These are phyloP conservation scores for Heterodera schachtii DNA, from an alignment of 1,140 invertebrate genomes.

Conservation along the genomic window DNA sequence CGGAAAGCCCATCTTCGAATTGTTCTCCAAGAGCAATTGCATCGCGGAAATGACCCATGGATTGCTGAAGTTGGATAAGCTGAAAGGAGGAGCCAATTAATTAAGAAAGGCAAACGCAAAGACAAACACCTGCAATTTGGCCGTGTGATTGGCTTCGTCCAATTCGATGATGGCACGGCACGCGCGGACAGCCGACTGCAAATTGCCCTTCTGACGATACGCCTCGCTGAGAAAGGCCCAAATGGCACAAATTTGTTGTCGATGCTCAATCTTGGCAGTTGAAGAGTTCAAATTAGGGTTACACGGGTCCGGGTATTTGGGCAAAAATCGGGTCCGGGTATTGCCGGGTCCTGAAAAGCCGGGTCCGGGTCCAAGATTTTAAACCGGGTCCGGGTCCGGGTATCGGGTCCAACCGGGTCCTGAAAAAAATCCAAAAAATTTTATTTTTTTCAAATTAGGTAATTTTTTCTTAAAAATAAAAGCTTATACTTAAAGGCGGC, in stretches of 20 bases:
- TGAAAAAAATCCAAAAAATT: too few relatives aligned
- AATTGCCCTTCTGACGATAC: slow-evolving; percentile 50
- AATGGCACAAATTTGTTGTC: slow-evolving; percentile 35
- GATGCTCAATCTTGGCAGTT: not conserved
- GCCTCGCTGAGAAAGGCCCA: slow-evolving; percentile 47
- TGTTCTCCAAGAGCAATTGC: slow-evolving; percentile 38
- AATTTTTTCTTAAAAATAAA: too few relatives aligned
- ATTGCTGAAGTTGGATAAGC: slow-evolving; percentile 47
- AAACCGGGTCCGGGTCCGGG: too few relatives aligned
- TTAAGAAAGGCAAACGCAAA: slow-evolving; percentile 10
- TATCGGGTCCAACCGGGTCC: too few relatives aligned
- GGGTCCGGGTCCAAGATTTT: too few relatives aligned
- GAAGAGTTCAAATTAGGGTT: not conserved
- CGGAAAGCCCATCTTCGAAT: not conserved
- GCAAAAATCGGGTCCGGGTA: too few relatives aligned
- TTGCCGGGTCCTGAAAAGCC: too few relatives aligned
- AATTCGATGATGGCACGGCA: slow-evolving; percentile 42
- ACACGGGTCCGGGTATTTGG: too few relatives aligned
- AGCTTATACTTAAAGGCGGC: too few relatives aligned
- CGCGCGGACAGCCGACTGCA: slow-evolving; percentile 49
- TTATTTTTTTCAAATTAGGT: too few relatives aligned
- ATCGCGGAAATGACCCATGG: slow-evolving; percentile 49
- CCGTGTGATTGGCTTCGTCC: slow-evolving; percentile 33
- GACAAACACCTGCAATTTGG: slow-evolving; percentile 41
- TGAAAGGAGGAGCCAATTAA: slow-evolving; percentile 27